Evolutionary conservation across 2,888 invertebrate genomes (phyloP).

Genomic region (Volucella zonaria): DNA sequence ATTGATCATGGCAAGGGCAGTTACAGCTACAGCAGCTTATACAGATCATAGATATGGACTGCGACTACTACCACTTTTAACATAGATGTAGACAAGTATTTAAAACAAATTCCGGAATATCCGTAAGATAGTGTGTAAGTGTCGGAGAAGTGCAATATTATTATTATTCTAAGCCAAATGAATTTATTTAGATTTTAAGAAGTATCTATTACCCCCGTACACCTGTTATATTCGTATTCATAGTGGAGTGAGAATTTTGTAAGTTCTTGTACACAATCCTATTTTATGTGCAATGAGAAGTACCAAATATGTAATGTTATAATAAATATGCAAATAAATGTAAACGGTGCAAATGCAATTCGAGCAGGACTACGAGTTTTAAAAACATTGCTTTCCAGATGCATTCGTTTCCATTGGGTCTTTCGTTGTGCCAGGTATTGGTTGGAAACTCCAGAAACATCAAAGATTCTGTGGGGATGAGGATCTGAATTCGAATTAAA

Average conservation of each 20-base stretch:
- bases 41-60: constrained; percentile 59
- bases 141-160: constrained; percentile 29
- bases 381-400: too few relatives aligned
- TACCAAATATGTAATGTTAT: too few relatives aligned
- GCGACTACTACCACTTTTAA: neutral
- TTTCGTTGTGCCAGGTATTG: too few relatives aligned
- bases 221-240: neutral
- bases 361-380: too few relatives aligned
- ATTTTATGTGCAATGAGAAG: neutral
- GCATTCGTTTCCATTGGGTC: too few relatives aligned
- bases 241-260: too few relatives aligned
- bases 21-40: constrained; percentile 80
- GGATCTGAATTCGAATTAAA: too few relatives aligned
- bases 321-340: too few relatives aligned
- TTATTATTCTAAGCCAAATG: constrained; percentile 28
- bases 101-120: constrained; percentile 5
- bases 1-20: constrained; percentile 81
- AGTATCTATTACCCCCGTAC: neutral
- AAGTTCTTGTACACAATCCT: neutral
- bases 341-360: too few relatives aligned
- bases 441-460: too few relatives aligned
- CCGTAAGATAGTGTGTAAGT: constrained; percentile 6
- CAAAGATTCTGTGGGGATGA: too few relatives aligned
- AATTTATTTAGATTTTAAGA: constrained; percentile 2
- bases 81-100: neutral